phyloP scores from a whole-genome alignment of 37 sponge, comb jelly and placozoan species.

The Dysidea cf. avara region DNA sequence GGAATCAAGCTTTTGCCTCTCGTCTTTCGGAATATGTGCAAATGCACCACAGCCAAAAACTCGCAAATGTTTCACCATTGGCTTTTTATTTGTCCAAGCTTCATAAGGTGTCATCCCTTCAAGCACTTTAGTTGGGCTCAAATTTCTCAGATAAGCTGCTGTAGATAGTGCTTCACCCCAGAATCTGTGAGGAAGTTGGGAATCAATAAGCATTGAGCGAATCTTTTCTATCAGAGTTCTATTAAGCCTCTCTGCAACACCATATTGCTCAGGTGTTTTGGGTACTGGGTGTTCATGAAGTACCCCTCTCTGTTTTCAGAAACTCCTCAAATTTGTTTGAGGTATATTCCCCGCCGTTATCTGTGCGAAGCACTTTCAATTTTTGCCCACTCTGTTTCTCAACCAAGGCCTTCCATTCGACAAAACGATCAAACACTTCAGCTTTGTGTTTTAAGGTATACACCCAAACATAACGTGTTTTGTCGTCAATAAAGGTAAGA shows the following conservation, averaged over 20 bases:
- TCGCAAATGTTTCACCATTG: slow-evolving; percentile 4
- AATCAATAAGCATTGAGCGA: slow-evolving; percentile 64
- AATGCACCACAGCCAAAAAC: slow-evolving; percentile 8
- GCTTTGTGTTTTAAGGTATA: slow-evolving; percentile 2
- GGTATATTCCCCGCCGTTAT: slow-evolving; percentile 27
- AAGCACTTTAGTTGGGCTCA: slow-evolving; percentile 35
- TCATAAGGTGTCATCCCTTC: slow-evolving; percentile 23
- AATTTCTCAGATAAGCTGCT: slow-evolving; percentile 57
- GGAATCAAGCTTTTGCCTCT: slow-evolving; percentile 11
- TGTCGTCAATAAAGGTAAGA: slow-evolving; percentile 33
- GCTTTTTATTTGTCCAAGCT: slow-evolving; percentile 19
- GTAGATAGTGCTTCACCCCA: slow-evolving; percentile 78
- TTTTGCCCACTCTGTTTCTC: slow-evolving; percentile 1
- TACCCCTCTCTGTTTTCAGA: slow-evolving; percentile 16
- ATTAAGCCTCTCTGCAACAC: slow-evolving; percentile 62
- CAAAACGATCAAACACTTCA: slow-evolving; percentile 2
- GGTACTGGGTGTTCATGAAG: slow-evolving; percentile 55
- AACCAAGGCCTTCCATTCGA: slow-evolving; percentile 29
- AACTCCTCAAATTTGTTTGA: slow-evolving; percentile 26
- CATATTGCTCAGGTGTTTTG: slow-evolving; percentile 74
- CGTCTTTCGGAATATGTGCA: slow-evolving; percentile 11
- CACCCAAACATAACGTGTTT: slow-evolving; percentile 24
- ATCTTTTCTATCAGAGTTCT: slow-evolving; percentile 63
- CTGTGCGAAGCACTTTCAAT: slow-evolving; percentile 22
- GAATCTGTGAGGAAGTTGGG: slow-evolving; percentile 53